Evolutionary conservation across 2,113 vertebrate genomes (phyloP).

Genomic region (Pandion haliaetus): DNA sequence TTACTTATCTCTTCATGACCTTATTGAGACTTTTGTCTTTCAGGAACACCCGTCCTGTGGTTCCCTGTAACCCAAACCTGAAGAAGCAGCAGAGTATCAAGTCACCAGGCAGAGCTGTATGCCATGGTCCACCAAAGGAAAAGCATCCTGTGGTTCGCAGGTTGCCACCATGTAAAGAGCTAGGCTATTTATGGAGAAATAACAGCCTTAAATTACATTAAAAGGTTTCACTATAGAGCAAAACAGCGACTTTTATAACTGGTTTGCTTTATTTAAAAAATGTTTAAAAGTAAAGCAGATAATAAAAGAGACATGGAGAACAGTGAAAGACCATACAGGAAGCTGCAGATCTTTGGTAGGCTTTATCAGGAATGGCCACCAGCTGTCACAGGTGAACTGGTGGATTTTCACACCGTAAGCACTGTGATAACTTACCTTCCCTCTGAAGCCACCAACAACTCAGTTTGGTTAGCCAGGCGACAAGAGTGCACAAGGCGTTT

Average conservation of each 20-base stretch:
- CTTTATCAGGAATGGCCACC: not conserved
- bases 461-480: not conserved
- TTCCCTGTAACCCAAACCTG: not conserved
- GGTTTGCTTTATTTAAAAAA: not conserved
- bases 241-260: not conserved
- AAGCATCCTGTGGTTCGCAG: not conserved
- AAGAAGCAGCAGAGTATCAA: not conserved
- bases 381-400: not conserved
- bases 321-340: not conserved
- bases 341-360: not conserved
- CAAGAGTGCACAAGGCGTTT: not conserved
- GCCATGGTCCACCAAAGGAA: not conserved
- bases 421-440: not conserved
- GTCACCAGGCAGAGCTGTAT: not conserved
- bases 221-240: not conserved
- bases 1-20: not conserved
- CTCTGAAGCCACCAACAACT: not conserved
- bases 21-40: not conserved
- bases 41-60: accelerated
- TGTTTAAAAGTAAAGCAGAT: not conserved
- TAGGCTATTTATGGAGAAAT: not conserved
- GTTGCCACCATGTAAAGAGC: not conserved
- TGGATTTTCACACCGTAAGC: not conserved
- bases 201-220: not conserved
- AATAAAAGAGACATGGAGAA: not conserved